Evolutionary conservation across 2,113 vertebrate genomes (phyloP), one percentile per base, ranked within the genome.

Genomic region (Cyprinodon brontotheroides): DNA sequence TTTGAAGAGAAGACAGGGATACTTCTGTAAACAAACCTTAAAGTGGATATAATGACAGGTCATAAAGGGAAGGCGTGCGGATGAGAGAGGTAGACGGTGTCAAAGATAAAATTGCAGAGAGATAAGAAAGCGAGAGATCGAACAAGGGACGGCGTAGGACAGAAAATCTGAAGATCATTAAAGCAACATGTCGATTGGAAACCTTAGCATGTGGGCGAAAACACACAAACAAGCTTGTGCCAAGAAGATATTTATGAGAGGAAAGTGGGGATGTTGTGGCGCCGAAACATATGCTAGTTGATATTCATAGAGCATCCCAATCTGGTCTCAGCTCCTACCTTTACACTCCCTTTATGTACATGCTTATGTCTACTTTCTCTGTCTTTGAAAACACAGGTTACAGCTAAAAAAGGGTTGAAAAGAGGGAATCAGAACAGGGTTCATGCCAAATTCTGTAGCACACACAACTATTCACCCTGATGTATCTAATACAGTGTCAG

Each of bases 21-120:
- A 83, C 82, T 89, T 76, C 74, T 80, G 80, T 87, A 89, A 89
- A 90, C 83, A 89, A 88, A 88, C 69, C 81, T 76, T 70, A 78
- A 80, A 83, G 75, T 86, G 79, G 71, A 84, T 88, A 75, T 82
- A 84, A 87, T 83, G 74, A 89, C 78, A 83, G 62, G 67, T 85
- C 75, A 76, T 81, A 64, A 77, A 82, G 68, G 57, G 43, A 40
- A 41, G 64, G 81, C 68, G 75, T 78, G 79, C 0, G 47, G 75
- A 74, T 13, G 37, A 76, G 39, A 65, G 70, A 79, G 74, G 85
- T 69, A 85, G 76, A 83, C 45, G 59, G 36, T 17, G 8, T 20
- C 38, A 77, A 85, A 79, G 65, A 87, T 70, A 78, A 71, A 86
- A 74, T 80, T 43, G 72, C 65, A 65, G 71, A 15, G 61, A 74